Evolutionary conservation across 1,140 invertebrate genomes (phyloP).

Genomic region (Hydropsyche tenuis): DNA sequence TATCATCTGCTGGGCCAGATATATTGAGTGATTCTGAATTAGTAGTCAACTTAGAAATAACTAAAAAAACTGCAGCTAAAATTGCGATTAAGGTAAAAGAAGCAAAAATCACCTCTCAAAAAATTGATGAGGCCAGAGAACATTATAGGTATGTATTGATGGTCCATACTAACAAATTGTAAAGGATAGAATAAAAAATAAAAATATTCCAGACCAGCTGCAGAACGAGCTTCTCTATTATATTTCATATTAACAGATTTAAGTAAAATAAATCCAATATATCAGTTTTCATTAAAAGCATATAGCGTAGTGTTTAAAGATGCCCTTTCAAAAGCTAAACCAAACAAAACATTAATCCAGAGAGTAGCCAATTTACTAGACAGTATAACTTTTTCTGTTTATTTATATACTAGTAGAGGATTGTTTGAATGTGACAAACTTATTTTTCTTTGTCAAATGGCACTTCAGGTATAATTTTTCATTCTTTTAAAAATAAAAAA

Average conservation of each 20-base stretch:
- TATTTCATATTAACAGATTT: slow-evolving; percentile 96
- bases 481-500: background rate
- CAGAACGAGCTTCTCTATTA: slow-evolving; percentile 84
- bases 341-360: slow-evolving; percentile 71
- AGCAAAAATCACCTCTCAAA: slow-evolving; percentile 82
- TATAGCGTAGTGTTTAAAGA: slow-evolving; percentile 93
- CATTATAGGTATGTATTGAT: slow-evolving; percentile 67
- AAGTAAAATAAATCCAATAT: slow-evolving; percentile 93
- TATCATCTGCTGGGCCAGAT: slow-evolving; percentile 89
- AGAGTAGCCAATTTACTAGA: slow-evolving; percentile 84
- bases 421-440: slow-evolving; percentile 94
- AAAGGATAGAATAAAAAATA: slow-evolving; percentile 68
- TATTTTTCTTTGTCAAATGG: slow-evolving; percentile 89
- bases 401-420: slow-evolving; percentile 87
- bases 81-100: slow-evolving; percentile 86
- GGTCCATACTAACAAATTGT: background rate
- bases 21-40: slow-evolving; percentile 89
- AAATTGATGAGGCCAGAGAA: slow-evolving; percentile 91
- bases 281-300: slow-evolving; percentile 95
- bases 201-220: slow-evolving; percentile 80
- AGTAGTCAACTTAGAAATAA: slow-evolving; percentile 92
- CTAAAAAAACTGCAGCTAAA: slow-evolving; percentile 90
- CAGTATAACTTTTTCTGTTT: slow-evolving; percentile 86
- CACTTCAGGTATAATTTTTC: slow-evolving; percentile 71
- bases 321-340: slow-evolving; percentile 76